Conservation (phyloP, 2,113 vertebrate species). For the Thermophis baileyi region DNA sequence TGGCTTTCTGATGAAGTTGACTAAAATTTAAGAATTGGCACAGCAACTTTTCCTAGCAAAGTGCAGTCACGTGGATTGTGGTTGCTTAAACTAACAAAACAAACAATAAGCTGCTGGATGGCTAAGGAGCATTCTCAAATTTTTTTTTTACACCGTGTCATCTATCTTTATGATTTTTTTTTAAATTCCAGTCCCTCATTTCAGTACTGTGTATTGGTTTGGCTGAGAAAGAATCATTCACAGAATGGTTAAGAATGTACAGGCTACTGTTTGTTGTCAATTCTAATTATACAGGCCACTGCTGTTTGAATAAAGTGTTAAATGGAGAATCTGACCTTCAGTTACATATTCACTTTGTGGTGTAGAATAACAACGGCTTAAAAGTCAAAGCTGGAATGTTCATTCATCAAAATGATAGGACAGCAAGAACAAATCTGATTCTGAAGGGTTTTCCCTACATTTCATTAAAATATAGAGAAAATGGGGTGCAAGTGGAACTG, state of each 20-base stretch:
- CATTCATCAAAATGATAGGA: constrained; percentile 48
- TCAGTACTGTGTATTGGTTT: not conserved
- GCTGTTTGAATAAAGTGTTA: constrained; percentile 49
- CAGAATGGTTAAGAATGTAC: not conserved
- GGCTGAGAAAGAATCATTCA: not conserved
- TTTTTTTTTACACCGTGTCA: not conserved
- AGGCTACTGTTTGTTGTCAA: constrained; percentile 37
- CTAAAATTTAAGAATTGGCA: not conserved
- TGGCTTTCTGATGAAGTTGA: not conserved
- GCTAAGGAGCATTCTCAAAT: not conserved
- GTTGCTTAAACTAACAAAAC: not conserved
- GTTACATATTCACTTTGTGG: constrained; percentile 18
- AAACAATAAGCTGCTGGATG: not conserved
- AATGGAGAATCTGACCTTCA: constrained; percentile 49
- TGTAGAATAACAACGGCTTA: constrained; percentile 39
- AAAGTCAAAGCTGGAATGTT: constrained; percentile 39
- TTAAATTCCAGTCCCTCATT: not conserved
- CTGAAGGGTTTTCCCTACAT: not conserved
- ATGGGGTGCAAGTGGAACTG: not conserved
- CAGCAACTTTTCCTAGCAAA: constrained; percentile 13
- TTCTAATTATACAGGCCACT: constrained; percentile 45
- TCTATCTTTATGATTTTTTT: not conserved
- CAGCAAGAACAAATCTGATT: constrained; percentile 39
- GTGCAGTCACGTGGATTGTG: not conserved
- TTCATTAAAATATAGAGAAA: constrained; percentile 47